A percentile compares a stretch with the other conserved stretches of the same genome.
These are phyloP conservation scores for Sclerodermus sp. DNA, from an alignment of 2,888 invertebrate species.

Conservation along the genomic window DNA sequence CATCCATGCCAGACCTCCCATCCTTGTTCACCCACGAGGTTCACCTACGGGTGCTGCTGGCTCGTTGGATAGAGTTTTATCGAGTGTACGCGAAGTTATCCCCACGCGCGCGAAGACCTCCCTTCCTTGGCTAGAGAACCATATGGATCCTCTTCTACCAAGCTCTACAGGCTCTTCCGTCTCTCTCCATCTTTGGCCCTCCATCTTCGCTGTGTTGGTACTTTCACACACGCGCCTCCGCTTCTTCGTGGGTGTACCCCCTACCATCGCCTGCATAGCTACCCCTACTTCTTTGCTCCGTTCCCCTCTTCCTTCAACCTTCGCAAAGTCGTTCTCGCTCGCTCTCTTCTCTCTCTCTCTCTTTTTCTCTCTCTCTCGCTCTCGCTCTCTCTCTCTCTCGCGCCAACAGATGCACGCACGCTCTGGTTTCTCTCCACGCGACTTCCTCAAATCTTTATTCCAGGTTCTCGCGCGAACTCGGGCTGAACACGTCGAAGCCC, in stretches of 20 bases:
- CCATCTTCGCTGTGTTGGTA: slow-evolving; percentile 1
- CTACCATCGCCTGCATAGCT: background rate
- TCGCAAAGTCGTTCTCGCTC: too few relatives aligned
- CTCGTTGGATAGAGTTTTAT: too few relatives aligned
- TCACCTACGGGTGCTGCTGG: too few relatives aligned
- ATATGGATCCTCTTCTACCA: too few relatives aligned
- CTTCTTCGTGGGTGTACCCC: background rate
- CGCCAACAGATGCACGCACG: slow-evolving; percentile 2
- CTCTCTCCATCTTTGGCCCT: slow-evolving; percentile 11
- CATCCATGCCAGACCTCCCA: too few relatives aligned
- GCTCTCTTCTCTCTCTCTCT: slow-evolving; percentile 9
- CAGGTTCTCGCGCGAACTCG: slow-evolving; percentile 40
- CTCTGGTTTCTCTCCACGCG: slow-evolving; percentile 25
- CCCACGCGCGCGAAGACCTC: too few relatives aligned
- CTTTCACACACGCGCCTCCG: background rate
- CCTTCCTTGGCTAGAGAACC: too few relatives aligned
- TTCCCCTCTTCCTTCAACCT: too few relatives aligned
- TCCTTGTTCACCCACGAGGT: too few relatives aligned
- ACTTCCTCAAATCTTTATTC: slow-evolving; percentile 45
- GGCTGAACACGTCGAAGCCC: slow-evolving; percentile 38
- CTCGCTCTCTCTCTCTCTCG: slow-evolving; percentile 9
- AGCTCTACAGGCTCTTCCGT: too few relatives aligned
- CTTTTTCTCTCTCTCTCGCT: slow-evolving; percentile 8
- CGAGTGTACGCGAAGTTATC: too few relatives aligned
- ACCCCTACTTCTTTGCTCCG: background rate